These are phyloP conservation scores for Phyllotreta cruciferae DNA, from an alignment of 2,888 invertebrate species.

Conservation along the genomic window DNA sequence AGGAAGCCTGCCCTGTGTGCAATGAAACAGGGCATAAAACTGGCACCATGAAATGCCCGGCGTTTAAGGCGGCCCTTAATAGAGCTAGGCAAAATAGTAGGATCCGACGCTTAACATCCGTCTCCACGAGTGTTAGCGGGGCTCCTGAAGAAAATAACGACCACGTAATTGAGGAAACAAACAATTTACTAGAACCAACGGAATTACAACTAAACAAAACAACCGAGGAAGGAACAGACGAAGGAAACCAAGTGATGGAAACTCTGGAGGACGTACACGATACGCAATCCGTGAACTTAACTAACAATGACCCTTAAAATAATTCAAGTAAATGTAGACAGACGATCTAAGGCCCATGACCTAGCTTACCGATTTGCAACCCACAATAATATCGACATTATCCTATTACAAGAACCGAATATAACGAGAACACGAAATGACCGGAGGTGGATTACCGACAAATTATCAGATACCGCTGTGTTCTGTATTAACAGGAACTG, in stretches of 20 bases:
- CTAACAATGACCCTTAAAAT: background rate
- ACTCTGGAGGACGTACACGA: background rate
- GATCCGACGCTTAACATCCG: background rate
- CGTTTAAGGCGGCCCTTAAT: constrained; percentile 13
- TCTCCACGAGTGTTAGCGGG: background rate
- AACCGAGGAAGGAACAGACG: no score
- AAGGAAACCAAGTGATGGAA: background rate
- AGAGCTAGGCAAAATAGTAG: constrained; percentile 4
- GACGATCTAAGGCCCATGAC: background rate
- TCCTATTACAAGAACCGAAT: background rate
- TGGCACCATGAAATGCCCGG: constrained; percentile 15
- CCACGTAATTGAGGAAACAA: no score
- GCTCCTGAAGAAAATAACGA: no score
- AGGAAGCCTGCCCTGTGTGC: constrained; percentile 10
- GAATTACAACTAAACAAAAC: no score
- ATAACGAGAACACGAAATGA: background rate
- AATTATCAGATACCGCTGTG: background rate
- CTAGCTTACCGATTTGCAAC: background rate
- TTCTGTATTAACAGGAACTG: background rate
- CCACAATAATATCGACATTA: background rate
- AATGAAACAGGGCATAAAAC: constrained; percentile 3
- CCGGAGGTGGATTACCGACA: background rate
- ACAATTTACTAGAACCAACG: no score
- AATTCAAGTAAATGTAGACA: background rate
- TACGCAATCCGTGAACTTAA: background rate